Evolutionary conservation across 2,113 vertebrate genomes (phyloP).

Genomic region (Peromyscus polionotus): DNA sequence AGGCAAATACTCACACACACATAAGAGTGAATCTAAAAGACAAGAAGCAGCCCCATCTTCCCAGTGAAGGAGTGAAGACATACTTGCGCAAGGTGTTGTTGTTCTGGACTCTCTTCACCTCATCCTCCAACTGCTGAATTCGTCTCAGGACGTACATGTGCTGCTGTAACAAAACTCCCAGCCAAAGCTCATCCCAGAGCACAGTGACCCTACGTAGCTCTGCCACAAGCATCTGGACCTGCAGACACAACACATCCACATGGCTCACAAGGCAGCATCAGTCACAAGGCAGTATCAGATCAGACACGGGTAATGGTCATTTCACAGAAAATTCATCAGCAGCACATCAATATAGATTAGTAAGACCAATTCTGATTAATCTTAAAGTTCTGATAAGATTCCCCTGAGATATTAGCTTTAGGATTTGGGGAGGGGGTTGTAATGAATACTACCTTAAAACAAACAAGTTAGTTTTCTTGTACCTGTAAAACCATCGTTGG

Average conservation of each 20-base stretch:
- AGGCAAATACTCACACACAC: background rate
- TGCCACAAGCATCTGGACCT: constrained; percentile 98
- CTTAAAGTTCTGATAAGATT: background rate
- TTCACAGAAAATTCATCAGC: background rate
- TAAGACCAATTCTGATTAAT: background rate
- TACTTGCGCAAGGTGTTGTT: constrained; percentile 98
- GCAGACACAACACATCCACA: background rate
- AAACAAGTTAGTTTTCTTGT: background rate
- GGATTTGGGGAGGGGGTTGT: background rate
- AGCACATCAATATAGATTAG: background rate
- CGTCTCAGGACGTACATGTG: constrained; percentile 97
- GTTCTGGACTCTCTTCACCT: constrained; percentile 98
- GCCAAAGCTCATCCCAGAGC: constrained; percentile 98
- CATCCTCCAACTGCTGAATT: constrained; percentile 98
- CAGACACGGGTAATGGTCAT: background rate
- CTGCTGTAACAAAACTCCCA: constrained; percentile 97
- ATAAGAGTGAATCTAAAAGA: background rate
- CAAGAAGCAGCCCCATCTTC: background rate
- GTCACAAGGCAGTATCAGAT: background rate
- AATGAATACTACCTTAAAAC: background rate
- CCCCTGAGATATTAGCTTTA: background rate
- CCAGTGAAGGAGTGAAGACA: constrained; percentile 68
- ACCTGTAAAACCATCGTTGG: constrained; percentile 99
- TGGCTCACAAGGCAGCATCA: background rate
- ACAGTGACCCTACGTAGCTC: constrained; percentile 98